Conservation (phyloP, 2,113 vertebrate species). For the Felis catus region F.catus_Fca126_mat1.0 CM031411.1:111833001-111833500, state of each 20-base stretch:
- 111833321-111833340: background rate
- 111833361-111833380: background rate
- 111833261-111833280: background rate
- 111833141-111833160: background rate
- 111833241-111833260: background rate
- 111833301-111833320: background rate
- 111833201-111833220: background rate
- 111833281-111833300: background rate
- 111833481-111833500: background rate
- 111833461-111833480: background rate
- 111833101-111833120: background rate
- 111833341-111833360: background rate
- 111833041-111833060: background rate
- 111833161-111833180: background rate
- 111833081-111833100: background rate
- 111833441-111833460: slow-evolving; percentile 22
- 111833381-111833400: background rate
- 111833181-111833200: background rate
- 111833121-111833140: background rate
- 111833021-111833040: background rate
- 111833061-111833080: background rate
- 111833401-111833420: background rate
- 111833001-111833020: background rate
- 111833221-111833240: background rate
- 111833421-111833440: slow-evolving; percentile 49